Conservation (phyloP, 2,113 vertebrate species). For the Tychaedon coryphoeus region DNA sequence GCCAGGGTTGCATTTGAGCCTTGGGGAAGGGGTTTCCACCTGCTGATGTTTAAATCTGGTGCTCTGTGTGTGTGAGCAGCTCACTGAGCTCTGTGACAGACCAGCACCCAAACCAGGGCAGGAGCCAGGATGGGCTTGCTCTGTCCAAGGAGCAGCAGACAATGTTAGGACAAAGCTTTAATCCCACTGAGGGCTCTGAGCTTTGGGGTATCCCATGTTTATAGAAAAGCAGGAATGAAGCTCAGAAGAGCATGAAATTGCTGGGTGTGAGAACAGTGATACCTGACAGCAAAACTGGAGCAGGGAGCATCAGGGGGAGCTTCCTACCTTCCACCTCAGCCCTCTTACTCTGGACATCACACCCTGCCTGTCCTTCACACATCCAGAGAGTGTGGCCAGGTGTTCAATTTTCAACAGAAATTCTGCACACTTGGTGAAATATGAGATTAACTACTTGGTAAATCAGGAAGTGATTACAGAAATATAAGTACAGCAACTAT, state of each 20-base stretch:
- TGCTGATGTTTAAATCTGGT: neutral
- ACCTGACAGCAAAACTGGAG: fast-evolving
- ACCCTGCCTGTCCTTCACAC: neutral
- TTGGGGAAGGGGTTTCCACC: fast-evolving
- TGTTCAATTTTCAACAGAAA: neutral
- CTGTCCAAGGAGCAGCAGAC: neutral
- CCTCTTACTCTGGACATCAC: fast-evolving
- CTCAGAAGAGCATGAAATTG: fast-evolving
- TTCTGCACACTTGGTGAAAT: neutral
- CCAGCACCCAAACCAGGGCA: neutral
- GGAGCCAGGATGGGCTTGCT: fast-evolving
- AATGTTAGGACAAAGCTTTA: neutral
- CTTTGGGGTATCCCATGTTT: neutral
- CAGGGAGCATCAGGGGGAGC: neutral
- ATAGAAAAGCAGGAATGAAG: neutral
- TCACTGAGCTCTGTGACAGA: neutral
- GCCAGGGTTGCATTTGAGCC: neutral
- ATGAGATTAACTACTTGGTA: neutral
- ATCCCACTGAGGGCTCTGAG: neutral
- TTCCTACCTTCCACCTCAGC: neutral
- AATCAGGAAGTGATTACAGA: neutral
- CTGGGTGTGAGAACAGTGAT: neutral
- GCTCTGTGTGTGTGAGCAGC: fast-evolving
- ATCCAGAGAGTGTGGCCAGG: neutral
- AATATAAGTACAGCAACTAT: neutral